Evolutionary conservation across 2,888 invertebrate genomes (phyloP), one percentile per base, ranked within the genome.

Genomic region (Eupithecia tripunctaria): DNA sequence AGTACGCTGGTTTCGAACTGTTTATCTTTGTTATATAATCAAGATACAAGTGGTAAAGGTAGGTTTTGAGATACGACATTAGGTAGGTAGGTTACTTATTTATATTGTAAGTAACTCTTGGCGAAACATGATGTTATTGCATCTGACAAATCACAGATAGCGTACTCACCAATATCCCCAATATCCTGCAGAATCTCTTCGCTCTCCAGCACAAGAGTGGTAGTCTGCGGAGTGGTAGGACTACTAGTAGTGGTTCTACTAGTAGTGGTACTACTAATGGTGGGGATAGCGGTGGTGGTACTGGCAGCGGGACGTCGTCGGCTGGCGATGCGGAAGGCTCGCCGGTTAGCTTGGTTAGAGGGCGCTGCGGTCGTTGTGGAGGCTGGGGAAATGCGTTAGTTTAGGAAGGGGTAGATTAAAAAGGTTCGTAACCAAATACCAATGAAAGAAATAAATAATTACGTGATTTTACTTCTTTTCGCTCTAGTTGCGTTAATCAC

Each of bases 161-260:
- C 12, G 25, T 14, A 73, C 82, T 70, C 80, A 92, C 93, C 92
- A 27, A 84, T 89, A 75, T 93, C 91, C 3, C 88, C 91, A 69
- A 91, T 86, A 67, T 92, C 89, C 76, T 91, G 91, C 25, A 94
- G 79, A 1, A 85, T 87, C 78, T 94, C 94, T 43, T 92, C 92
- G 73, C 89, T 91, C 15, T 88, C 88, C 10, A 60, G 79, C 73
- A 66, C 81, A 76, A 68, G 74, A 4, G 86, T 85, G 27, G 88
- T 85, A 5, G 83, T 69, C n/a, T 72, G 72, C 0, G 86, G 75
- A 0, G 82, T 82, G 1, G 85, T 81, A 10, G 84, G 80, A 18
- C 82, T 80, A 7, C 84, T 80, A 0, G 82, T 82, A 1, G 85
- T 81, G 12, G 84, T 80, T 10, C 36, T 68, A 18, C 82, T 78